Conservation (phyloP, 2,797 vertebrate species). For the Gymnoscopelus braueri region DNA sequence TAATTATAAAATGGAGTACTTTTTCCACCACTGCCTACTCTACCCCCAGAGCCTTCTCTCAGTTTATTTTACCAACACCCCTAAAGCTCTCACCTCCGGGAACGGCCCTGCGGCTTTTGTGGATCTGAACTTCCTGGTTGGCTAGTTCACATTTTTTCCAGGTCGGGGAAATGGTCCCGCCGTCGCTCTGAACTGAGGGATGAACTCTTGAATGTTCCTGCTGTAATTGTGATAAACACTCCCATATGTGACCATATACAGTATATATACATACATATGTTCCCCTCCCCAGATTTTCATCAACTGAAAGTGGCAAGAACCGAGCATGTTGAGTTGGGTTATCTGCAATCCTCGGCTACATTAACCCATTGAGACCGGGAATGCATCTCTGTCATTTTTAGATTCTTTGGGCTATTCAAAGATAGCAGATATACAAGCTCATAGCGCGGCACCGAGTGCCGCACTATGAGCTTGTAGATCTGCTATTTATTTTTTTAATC, state of each 20-base stretch:
- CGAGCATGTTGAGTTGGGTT: conserved; percentile 61
- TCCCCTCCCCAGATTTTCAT: conserved; percentile 38
- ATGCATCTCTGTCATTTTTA: too few species aligned
- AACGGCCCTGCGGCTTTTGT: conserved; percentile 49
- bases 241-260: conserved; percentile 57
- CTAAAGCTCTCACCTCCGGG: conserved; percentile 63
- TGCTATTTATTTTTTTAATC: too few species aligned
- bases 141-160: conserved; percentile 51
- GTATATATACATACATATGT: conserved; percentile 8
- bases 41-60: conserved; percentile 32
- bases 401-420: too few species aligned
- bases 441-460: too few species aligned
- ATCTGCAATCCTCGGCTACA: conserved; percentile 56
- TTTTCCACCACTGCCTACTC: conserved; percentile 16
- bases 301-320: conserved; percentile 58
- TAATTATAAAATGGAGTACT: too few species aligned
- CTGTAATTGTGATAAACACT: conserved; percentile 70
- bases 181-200: conserved; percentile 45
- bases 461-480: too few species aligned
- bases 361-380: too few species aligned
- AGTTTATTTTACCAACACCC: conserved; percentile 71
- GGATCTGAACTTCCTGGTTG: conserved; percentile 64
- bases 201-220: conserved; percentile 67
- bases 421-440: too few species aligned
- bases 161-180: conserved; percentile 44